Percentiles rank a stretch among this genome's conserved stretches.
Conservation (phyloP, 1,140 invertebrate genomes). For the Potamilus streckersoni region DNA sequence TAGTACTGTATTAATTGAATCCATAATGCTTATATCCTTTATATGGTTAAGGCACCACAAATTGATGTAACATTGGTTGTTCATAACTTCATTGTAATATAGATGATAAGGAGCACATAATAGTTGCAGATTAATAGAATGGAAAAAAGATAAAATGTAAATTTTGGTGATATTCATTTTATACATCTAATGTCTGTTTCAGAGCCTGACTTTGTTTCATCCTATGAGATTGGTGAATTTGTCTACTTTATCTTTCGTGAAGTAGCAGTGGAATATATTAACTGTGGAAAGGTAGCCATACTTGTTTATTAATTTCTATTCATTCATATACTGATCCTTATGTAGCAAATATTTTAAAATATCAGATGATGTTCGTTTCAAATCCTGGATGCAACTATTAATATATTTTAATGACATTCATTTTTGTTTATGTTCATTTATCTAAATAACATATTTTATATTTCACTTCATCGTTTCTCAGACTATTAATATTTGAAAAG, state of each 20-base stretch:
- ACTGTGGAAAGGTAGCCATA: constrained; percentile 83
- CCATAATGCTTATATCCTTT: too few relatives aligned
- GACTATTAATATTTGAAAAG: too few relatives aligned
- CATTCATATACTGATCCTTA: neutral
- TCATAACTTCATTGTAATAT: too few relatives aligned
- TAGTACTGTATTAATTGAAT: too few relatives aligned
- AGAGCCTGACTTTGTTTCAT: constrained; percentile 90
- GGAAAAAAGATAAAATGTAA: too few relatives aligned
- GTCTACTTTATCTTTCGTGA: constrained; percentile 94
- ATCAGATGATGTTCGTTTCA: neutral
- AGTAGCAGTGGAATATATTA: constrained; percentile 90
- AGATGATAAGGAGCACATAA: too few relatives aligned
- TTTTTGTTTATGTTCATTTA: neutral
- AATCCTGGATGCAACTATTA: neutral
- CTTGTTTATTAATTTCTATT: neutral
- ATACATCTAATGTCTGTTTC: constrained; percentile 24
- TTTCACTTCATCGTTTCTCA: too few relatives aligned
- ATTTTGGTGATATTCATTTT: too few relatives aligned
- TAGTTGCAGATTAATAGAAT: too few relatives aligned
- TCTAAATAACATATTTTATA: neutral
- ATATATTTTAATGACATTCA: neutral
- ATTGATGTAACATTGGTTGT: too few relatives aligned
- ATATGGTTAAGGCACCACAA: too few relatives aligned
- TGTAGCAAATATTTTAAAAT: neutral
- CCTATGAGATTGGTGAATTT: constrained; percentile 88